These are phyloP conservation scores for Dascillus cervinus DNA, from an alignment of 2,888 invertebrate genomes.

Conservation along the genomic window DNA sequence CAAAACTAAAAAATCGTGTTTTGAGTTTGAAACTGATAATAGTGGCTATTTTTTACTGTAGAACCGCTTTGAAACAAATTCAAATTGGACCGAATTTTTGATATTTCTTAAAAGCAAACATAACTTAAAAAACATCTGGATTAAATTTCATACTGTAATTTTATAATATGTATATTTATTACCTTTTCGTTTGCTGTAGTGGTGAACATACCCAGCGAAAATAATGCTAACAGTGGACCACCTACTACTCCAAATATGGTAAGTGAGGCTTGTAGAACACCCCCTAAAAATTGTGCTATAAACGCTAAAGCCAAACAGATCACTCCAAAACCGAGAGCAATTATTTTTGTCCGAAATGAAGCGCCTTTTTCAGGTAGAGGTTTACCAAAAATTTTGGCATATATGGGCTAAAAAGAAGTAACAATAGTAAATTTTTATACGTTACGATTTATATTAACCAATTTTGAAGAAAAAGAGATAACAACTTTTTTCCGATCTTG, in stretches of 20 bases:
- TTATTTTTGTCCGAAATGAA: slow-evolving; percentile 54
- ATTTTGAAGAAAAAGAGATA: too few species aligned
- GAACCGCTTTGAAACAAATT: too few species aligned
- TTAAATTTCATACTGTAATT: background rate
- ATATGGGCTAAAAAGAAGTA: slow-evolving; percentile 36
- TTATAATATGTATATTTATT: slow-evolving; percentile 14
- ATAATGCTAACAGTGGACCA: slow-evolving; percentile 79
- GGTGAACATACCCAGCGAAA: slow-evolving; percentile 78
- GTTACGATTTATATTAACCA: too few species aligned
- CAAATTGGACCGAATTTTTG: too few species aligned
- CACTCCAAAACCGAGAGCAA: slow-evolving; percentile 66
- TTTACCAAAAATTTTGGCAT: slow-evolving; percentile 32
- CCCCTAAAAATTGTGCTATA: slow-evolving; percentile 72
- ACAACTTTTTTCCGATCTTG: too few species aligned
- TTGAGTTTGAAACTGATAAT: too few species aligned
- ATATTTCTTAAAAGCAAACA: too few species aligned
- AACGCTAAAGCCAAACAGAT: slow-evolving; percentile 76
- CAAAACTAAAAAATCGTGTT: too few species aligned
- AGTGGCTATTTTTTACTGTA: too few species aligned
- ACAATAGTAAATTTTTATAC: slow-evolving; percentile 3
- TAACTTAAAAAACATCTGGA: too few species aligned
- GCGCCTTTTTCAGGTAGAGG: slow-evolving; percentile 39
- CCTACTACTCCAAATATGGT: slow-evolving; percentile 84
- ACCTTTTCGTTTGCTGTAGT: slow-evolving; percentile 64
- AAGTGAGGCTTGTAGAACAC: slow-evolving; percentile 78